phyloP scores from a whole-genome alignment of 2,797 vertebrate genomes.

The Alosa sapidissima region DNA sequence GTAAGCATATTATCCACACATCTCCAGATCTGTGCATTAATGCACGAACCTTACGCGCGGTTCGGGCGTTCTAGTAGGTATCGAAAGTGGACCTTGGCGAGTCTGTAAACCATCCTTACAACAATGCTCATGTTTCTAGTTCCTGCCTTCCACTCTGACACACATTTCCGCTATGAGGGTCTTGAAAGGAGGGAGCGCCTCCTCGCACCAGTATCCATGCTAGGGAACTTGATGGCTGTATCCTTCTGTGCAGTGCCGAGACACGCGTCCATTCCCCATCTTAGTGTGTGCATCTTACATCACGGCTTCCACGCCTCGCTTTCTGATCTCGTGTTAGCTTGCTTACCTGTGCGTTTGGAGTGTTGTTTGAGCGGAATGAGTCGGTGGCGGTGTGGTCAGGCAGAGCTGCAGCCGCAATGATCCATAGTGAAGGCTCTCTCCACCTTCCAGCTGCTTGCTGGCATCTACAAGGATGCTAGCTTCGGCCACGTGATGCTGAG shows the following conservation, averaged over 20 bases:
- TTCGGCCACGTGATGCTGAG: conserved; percentile 40
- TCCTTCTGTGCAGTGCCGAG: conserved; percentile 22
- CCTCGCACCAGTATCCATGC: conserved; percentile 39
- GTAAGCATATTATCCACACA: conserved; percentile 19
- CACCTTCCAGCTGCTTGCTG: conserved; percentile 34
- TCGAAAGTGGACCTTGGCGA: background rate
- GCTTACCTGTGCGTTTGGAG: conserved; percentile 70
- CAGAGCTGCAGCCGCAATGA: conserved; percentile 38
- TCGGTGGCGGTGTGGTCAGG: conserved; percentile 51
- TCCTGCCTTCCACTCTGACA: conserved; percentile 25
- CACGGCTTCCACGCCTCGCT: background rate
- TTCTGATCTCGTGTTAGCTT: background rate
- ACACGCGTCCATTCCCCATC: conserved; percentile 2
- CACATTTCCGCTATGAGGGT: conserved; percentile 22
- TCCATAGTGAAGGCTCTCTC: conserved; percentile 59
- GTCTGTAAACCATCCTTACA: conserved; percentile 49
- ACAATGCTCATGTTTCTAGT: conserved; percentile 6
- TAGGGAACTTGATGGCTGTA: conserved; percentile 29
- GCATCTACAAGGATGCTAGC: conserved; percentile 32
- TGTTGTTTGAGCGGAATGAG: conserved; percentile 52
- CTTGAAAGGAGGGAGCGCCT: conserved; percentile 41
- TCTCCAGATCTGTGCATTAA: conserved; percentile 6
- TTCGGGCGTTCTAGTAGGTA: background rate
- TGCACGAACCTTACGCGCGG: background rate
- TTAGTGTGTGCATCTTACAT: background rate